phyloP scores from a whole-genome alignment of 2,113 vertebrate genomes.

The Pterocles gutturalis region DNA sequence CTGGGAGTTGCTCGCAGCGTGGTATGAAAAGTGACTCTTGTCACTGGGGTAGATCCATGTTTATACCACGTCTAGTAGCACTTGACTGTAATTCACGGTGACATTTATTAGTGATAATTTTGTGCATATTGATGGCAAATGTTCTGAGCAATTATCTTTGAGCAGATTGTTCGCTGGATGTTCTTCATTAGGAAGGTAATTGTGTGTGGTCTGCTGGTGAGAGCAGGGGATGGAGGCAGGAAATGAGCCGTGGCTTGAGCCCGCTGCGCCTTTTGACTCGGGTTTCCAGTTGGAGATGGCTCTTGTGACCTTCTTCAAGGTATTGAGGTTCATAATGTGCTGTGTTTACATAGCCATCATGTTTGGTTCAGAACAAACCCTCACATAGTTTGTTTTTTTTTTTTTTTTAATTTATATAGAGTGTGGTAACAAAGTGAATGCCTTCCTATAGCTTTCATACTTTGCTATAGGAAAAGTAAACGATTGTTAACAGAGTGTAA shows the following conservation, averaged over 20 bases:
- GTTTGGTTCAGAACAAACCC: neutral
- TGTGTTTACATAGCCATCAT: neutral
- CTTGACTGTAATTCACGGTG: slow-evolving; percentile 9
- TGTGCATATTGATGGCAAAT: neutral
- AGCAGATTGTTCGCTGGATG: neutral
- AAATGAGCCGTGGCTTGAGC: neutral
- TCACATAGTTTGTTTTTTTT: neutral
- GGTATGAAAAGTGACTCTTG: neutral
- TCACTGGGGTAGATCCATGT: neutral
- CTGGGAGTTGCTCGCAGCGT: neutral
- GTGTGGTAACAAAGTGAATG: neutral
- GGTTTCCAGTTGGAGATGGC: neutral
- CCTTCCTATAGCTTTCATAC: neutral
- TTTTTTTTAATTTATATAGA: too few relatives aligned
- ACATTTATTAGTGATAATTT: slow-evolving; percentile 17
- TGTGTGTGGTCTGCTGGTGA: slow-evolving; percentile 56
- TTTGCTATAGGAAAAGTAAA: neutral
- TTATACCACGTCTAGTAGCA: neutral
- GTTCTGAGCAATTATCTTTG: neutral
- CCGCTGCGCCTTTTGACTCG: neutral
- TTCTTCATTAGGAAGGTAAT: slow-evolving; percentile 30
- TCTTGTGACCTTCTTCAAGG: neutral
- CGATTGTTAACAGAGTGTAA: neutral
- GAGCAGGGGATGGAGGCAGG: neutral
- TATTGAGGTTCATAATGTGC: neutral